phyloP scores from a whole-genome alignment of 1,140 invertebrate species.

The Pseudomyrmex concolor region DNA sequence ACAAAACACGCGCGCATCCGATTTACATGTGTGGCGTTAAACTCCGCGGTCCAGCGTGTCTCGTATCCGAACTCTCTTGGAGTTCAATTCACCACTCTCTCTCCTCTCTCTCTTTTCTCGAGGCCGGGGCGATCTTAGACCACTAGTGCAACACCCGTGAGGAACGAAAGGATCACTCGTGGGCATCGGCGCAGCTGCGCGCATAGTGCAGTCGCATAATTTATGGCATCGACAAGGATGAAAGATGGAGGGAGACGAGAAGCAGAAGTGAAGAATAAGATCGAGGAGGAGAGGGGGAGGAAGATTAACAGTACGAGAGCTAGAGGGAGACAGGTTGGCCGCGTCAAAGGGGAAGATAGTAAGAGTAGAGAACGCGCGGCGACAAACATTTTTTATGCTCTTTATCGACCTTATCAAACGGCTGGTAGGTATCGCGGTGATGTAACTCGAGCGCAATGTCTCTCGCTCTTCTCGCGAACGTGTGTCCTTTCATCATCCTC shows the following conservation, averaged over 20 bases:
- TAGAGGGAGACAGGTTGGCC: conserved; percentile 34
- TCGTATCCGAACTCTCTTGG: conserved; percentile 37
- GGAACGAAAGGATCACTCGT: conserved; percentile 36
- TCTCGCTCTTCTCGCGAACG: conserved; percentile 45
- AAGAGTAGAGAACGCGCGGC: conserved; percentile 63
- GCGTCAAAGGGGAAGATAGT: conserved; percentile 65
- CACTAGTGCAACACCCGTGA: conserved; percentile 36
- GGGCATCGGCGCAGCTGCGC: conserved; percentile 79
- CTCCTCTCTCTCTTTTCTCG: conserved; percentile 28
- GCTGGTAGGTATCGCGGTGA: conserved; percentile 74
- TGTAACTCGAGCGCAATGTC: conserved; percentile 78
- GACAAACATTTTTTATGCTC: conserved; percentile 82
- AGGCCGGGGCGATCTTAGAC: conserved; percentile 27
- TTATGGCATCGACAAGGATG: conserved; percentile 79
- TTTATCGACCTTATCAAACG: conserved; percentile 83
- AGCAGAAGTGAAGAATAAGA: not conserved
- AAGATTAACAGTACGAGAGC: conserved; percentile 57
- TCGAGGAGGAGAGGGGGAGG: not conserved
- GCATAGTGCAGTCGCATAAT: conserved; percentile 80
- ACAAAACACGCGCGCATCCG: not conserved
- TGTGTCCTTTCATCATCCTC: not conserved
- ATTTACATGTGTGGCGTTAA: not conserved
- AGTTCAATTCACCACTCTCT: conserved; percentile 20
- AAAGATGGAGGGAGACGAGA: conserved; percentile 31
- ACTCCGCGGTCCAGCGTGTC: conserved; percentile 32